phyloP scores from a whole-genome alignment of 2,113 vertebrate species.

The Budorcas taxicolor region DNA sequence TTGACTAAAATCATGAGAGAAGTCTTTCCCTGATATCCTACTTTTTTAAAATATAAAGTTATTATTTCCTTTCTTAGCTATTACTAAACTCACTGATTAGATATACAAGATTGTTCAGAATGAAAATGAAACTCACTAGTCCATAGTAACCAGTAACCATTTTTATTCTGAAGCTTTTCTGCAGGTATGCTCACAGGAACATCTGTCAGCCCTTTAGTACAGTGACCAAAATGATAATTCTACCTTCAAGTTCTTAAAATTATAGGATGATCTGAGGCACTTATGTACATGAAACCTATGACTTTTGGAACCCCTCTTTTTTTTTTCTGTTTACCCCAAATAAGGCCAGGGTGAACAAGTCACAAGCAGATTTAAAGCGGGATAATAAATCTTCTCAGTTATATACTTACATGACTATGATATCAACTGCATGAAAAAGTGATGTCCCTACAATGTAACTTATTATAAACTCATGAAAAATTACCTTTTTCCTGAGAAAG shows the following conservation, averaged over 20 bases:
- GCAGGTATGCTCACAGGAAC: neutral
- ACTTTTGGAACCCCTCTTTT: neutral
- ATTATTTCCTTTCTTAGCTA: conserved; percentile 8
- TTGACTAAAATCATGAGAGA: neutral
- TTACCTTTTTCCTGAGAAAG: conserved; percentile 91
- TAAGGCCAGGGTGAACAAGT: neutral
- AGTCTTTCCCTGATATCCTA: neutral
- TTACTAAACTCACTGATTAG: neutral
- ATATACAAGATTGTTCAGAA: neutral
- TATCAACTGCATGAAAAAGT: neutral
- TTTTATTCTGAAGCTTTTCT: neutral
- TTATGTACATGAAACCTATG: neutral
- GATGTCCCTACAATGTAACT: neutral
- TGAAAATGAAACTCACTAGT: neutral
- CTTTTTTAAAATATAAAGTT: neutral
- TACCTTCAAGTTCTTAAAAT: neutral
- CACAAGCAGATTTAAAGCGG: neutral
- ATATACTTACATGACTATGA: neutral
- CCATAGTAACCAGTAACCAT: neutral
- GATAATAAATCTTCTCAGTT: neutral
- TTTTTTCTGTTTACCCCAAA: neutral
- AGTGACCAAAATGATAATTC: conserved; percentile 7
- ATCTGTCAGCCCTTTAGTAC: neutral
- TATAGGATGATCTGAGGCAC: neutral
- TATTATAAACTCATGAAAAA: conserved; percentile 1